A percentile compares a stretch with the other conserved stretches of the same genome.
phyloP scores from a whole-genome alignment of 2,888 invertebrate species.

The Agrypnus murinus region DNA sequence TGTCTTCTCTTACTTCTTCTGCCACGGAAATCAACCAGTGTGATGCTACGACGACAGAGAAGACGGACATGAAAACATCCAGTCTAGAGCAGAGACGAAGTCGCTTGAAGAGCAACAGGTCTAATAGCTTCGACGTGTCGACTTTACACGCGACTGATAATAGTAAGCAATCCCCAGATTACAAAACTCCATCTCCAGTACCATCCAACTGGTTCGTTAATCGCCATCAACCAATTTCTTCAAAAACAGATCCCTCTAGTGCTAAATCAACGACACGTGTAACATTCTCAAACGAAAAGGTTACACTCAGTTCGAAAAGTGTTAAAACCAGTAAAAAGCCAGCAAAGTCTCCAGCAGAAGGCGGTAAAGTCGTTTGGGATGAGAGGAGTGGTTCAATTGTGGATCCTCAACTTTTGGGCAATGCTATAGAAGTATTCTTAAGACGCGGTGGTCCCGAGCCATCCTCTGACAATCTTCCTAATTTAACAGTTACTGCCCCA shows the following conservation, averaged over 20 bases:
- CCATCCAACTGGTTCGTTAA: slow-evolving; percentile 86
- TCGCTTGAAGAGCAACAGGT: slow-evolving; percentile 81
- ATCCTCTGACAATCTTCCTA: slow-evolving; percentile 56
- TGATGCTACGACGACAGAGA: slow-evolving; percentile 68
- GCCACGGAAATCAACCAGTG: slow-evolving; percentile 86
- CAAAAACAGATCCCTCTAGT: slow-evolving; percentile 68
- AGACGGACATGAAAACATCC: slow-evolving; percentile 60
- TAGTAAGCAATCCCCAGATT: slow-evolving; percentile 59
- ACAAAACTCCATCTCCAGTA: slow-evolving; percentile 61
- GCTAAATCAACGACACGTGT: slow-evolving; percentile 71
- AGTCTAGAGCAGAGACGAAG: slow-evolving; percentile 73
- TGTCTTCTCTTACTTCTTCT: slow-evolving; percentile 86
- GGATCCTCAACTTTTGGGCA: slow-evolving; percentile 87
- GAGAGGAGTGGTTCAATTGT: slow-evolving; percentile 85
- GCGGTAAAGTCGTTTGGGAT: slow-evolving; percentile 81
- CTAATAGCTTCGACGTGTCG: slow-evolving; percentile 90
- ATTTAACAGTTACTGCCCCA: slow-evolving; percentile 56
- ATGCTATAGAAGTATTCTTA: slow-evolving; percentile 89
- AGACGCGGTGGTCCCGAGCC: slow-evolving; percentile 76
- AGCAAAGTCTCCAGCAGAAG: slow-evolving; percentile 57
- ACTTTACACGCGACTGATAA: slow-evolving; percentile 76
- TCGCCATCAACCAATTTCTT: slow-evolving; percentile 84
- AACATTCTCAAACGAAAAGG: slow-evolving; percentile 77
- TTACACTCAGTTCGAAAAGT: slow-evolving; percentile 20
- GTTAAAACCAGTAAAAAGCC: slow-evolving; percentile 47